Conservation (phyloP, 2,113 vertebrate genomes). For the Pseudonaja textilis region DNA sequence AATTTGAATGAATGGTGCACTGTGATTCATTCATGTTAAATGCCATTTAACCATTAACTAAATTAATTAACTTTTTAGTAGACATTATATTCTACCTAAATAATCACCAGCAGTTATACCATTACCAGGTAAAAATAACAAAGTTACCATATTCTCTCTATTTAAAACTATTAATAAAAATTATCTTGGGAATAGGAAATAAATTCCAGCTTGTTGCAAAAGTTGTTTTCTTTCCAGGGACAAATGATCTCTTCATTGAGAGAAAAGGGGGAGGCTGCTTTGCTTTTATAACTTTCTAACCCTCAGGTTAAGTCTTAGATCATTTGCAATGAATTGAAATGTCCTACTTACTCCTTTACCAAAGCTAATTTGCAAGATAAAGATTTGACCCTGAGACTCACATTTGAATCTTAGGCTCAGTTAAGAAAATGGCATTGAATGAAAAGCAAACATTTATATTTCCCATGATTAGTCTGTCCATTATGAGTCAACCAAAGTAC, state of each 20-base stretch:
- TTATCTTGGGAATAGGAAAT: neutral
- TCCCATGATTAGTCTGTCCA: neutral
- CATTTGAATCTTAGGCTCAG: neutral
- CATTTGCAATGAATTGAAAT: neutral
- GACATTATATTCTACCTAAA: conserved; percentile 14
- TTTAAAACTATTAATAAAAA: neutral
- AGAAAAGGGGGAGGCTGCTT: neutral
- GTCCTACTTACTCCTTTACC: neutral
- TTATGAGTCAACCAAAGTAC: neutral
- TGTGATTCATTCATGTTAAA: conserved; percentile 23
- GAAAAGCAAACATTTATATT: neutral
- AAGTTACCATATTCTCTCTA: neutral
- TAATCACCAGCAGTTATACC: conserved; percentile 8
- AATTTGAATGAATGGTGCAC: neutral
- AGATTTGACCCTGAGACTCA: neutral
- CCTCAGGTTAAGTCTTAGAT: neutral
- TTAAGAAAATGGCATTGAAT: neutral
- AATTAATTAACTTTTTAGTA: neutral
- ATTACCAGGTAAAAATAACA: neutral
- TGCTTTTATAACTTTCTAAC: neutral
- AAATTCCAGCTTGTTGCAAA: neutral
- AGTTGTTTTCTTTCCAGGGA: neutral
- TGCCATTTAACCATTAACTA: conserved; percentile 14
- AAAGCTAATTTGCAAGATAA: neutral
- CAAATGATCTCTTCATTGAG: neutral